phyloP scores from a whole-genome alignment of 2,797 vertebrate species.

The Myotis daubentonii region DNA sequence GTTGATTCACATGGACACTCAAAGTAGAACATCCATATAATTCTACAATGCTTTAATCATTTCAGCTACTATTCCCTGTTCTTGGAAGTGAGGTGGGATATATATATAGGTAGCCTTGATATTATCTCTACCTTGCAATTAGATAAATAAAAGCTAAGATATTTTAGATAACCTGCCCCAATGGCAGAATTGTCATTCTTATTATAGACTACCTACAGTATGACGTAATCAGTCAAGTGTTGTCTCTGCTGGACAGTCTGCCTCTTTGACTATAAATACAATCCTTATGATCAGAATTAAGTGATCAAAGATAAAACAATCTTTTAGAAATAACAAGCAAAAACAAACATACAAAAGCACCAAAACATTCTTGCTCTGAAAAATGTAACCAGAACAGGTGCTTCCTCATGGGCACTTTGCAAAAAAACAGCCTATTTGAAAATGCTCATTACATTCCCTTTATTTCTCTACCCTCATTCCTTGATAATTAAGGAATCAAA shows the following conservation, averaged over 20 bases:
- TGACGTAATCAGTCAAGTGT: not conserved
- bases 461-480: slow-evolving; percentile 58
- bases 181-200: not conserved
- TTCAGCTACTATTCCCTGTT: not conserved
- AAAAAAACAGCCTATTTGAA: slow-evolving; percentile 62
- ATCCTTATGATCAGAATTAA: not conserved
- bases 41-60: not conserved
- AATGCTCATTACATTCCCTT: slow-evolving; percentile 58
- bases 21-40: not conserved
- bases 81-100: not conserved
- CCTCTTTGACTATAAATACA: not conserved
- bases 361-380: not conserved
- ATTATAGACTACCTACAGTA: not conserved
- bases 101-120: not conserved
- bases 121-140: not conserved
- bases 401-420: slow-evolving; percentile 69
- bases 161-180: not conserved
- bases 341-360: slow-evolving; percentile 18
- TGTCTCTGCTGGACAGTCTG: not conserved
- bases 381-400: slow-evolving; percentile 61
- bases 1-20: not conserved
- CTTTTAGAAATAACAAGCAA: slow-evolving; percentile 22
- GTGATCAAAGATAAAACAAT: not conserved
- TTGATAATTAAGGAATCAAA: slow-evolving; percentile 78
- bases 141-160: not conserved